Percentiles rank a stretch among this genome's conserved stretches.
These are phyloP conservation scores for Sminthurides aquaticus DNA, from an alignment of 2,888 invertebrate genomes.

Conservation along the genomic window DNA sequence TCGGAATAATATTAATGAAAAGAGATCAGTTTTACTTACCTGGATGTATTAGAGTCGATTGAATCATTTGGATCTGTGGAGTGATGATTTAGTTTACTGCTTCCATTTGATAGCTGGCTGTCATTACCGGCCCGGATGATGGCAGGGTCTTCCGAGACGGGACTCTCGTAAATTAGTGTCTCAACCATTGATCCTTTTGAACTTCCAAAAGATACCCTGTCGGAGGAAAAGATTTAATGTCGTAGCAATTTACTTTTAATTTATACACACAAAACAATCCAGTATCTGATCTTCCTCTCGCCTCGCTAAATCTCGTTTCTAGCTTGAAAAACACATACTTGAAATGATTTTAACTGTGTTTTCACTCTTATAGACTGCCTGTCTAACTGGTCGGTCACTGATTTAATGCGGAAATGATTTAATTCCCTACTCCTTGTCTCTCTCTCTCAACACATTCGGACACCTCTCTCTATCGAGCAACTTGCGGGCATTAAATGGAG, in stretches of 20 bases:
- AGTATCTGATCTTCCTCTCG: background rate
- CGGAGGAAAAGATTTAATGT: conserved; percentile 45
- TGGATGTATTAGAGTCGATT: conserved; percentile 33
- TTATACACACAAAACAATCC: background rate
- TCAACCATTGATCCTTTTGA: conserved; percentile 92
- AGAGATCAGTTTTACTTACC: conserved; percentile 33
- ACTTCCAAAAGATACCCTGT: conserved; percentile 88
- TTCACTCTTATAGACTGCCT: too few species aligned
- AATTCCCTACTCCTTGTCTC: too few species aligned
- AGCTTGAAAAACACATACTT: too few species aligned
- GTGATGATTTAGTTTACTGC: conserved; percentile 25
- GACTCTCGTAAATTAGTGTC: conserved; percentile 80
- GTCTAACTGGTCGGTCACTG: too few species aligned
- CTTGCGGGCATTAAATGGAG: too few species aligned
- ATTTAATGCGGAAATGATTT: too few species aligned
- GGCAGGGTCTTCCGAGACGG: conserved; percentile 70
- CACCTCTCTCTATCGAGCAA: too few species aligned
- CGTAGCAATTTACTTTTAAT: background rate
- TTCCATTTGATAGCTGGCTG: conserved; percentile 21
- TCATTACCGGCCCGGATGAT: conserved; percentile 41
- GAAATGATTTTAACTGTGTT: too few species aligned
- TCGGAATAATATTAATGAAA: too few species aligned
- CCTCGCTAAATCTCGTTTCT: too few species aligned
- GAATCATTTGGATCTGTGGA: conserved; percentile 26
- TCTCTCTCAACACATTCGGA: too few species aligned